Base-by-base conservation (phyloP, 2,888 invertebrate species). In the Napeogenes sylphis region DNA sequence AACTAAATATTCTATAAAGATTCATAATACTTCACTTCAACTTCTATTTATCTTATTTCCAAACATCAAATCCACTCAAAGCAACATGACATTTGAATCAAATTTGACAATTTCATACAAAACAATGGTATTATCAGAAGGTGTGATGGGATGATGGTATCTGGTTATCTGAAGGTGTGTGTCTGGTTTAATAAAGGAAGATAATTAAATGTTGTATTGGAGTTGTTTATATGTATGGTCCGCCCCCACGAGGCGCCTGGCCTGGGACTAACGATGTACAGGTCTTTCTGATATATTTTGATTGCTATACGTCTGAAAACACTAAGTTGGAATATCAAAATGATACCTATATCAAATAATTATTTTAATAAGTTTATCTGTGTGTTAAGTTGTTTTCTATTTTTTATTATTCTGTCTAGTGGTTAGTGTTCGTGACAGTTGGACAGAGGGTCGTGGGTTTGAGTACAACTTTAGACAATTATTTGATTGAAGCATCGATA, bases 121-220 rank as follows among this genome's bases (percentile, higher is more conserved):
- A n/a, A 51, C 51, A 51, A 51, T 51, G 30, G 42, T 42, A 42
- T 10, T 51, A 51, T 51, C 21, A 47, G 21, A 14, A 51, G 51
- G 51, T 51, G 30, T 51, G 51, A 51, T 51, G 12, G 10, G 8
- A 30, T 30, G 30, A 30, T 30, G 21, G 51, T 51, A 51, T 51
- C 51, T 30, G 4, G 51, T 30, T 51, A 51, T 70, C 75, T 73
- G 73, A 76, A 82, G 82, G 82, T 82, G 84, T 21, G 21, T 12
- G 54, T 45, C 59, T 78, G 81, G 79, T 84, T 87, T 87, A 88
- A 89, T 89, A 86, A 87, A 87, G 83, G 82, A 83, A 80, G 85
- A 85, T 90, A 90, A 90, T 90, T 89, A 89, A 90, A 90, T 87
- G 87, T 86, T 88, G 87, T 86, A 81, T 76, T 77, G 78, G 89